phyloP scores from a whole-genome alignment of 2,113 vertebrate species.

The Trichomycterus rosablanca region DNA sequence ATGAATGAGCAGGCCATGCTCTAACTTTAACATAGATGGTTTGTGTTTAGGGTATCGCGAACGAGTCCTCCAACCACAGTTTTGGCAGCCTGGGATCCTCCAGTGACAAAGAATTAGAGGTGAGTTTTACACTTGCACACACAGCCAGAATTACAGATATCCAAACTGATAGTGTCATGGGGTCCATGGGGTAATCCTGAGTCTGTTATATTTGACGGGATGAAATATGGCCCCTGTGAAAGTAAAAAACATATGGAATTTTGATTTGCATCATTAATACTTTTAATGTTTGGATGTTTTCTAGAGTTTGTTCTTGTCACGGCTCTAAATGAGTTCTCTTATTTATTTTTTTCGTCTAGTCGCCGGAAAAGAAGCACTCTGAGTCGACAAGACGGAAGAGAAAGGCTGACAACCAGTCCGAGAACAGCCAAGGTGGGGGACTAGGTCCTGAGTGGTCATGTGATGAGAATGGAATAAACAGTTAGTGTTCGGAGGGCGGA shows the following conservation, averaged over 20 bases:
- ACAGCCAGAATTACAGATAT: background rate
- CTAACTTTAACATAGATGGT: too few species aligned
- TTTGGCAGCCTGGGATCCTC: conserved; percentile 97
- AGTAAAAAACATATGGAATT: too few species aligned
- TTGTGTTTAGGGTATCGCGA: conserved; percentile 82
- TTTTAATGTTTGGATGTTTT: too few species aligned
- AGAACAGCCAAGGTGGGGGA: conserved; percentile 90
- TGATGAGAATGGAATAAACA: too few species aligned
- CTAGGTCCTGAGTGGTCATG: background rate
- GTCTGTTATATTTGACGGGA: conserved; percentile 73
- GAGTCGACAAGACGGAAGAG: conserved; percentile 94
- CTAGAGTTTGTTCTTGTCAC: too few species aligned
- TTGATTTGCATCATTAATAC: too few species aligned
- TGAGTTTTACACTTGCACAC: conserved; percentile 52
- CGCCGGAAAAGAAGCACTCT: conserved; percentile 96
- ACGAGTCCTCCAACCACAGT: conserved; percentile 98
- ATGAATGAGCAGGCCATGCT: too few species aligned
- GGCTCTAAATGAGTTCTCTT: background rate
- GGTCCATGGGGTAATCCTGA: too few species aligned
- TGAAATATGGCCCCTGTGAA: conserved; percentile 72
- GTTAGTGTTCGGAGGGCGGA: too few species aligned
- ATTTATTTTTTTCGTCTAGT: conserved; percentile 63
- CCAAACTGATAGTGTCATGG: background rate
- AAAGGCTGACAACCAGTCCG: conserved; percentile 94
- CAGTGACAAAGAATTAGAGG: conserved; percentile 98